Base-by-base conservation (phyloP, 2,113 vertebrate genomes). In the Physeter macrocephalus region DNA sequence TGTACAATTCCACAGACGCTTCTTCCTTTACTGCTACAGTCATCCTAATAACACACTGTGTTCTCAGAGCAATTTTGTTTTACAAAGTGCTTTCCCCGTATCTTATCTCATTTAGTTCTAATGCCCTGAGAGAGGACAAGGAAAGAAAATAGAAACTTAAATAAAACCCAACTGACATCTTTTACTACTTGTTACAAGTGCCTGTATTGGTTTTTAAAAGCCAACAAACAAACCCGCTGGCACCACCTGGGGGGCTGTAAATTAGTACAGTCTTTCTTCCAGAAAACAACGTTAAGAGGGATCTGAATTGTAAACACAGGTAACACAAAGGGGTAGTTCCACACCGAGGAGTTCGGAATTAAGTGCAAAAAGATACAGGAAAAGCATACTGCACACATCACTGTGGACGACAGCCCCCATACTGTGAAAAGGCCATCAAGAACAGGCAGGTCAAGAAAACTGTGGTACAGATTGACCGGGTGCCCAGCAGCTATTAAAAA, bases 151-250 rank as follows among this genome's bases (percentile, higher is more conserved):
- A 97, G 82, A 97, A 97, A 95, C 77, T 96, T 95, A 97, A 97
- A 96, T 94, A 97, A 96, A 96, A 94, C 88, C 80, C 82, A 97
- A 36, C 89, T 95, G 96, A 96, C 93, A 97, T 93, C 96, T 97
- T 97, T 97, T 97, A 97, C 90, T 93, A 93, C 96, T 96, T 1
- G 0, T 87, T 97, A 95, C 92, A 93, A 94, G 69, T n/a, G 72
- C 43, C 59, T 52, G 36, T 86, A 94, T 61, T 95, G 77, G 93
- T 97, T 89, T 97, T 96, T 95, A 96, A 97, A 96, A 94, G 83
- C 82, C 34, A 96, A 97, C 78, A 20, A 94, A 96, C 87, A 3
- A 86, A 89, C 75, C 61, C 31, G 1, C 82, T 57, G n/a, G 93
- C 4, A 88, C 52, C 34, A 80, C 77, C 59, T 71, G 61, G 27